A percentile compares a stretch with the other conserved stretches of the same genome.
Evolutionary conservation across 2,113 vertebrate species (phyloP).

Genomic region (Dasyornis broadbenti): DNA sequence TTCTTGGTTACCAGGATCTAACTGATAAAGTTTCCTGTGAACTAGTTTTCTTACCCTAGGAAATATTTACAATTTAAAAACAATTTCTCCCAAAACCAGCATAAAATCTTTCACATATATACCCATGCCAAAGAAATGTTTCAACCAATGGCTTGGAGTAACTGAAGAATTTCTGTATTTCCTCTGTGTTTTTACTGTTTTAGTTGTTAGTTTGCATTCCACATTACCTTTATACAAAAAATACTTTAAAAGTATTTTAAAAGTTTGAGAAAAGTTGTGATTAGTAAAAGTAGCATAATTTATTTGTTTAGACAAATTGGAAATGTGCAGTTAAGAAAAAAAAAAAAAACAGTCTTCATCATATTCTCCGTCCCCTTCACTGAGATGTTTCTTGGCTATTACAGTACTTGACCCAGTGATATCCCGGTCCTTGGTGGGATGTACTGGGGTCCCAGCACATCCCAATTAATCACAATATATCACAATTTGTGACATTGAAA

Average conservation of each 20-base stretch:
- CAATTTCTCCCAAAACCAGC: neutral
- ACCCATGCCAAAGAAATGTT: rapidly evolving
- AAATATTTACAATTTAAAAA: neutral
- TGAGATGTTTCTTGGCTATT: neutral
- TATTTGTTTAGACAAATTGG: neutral
- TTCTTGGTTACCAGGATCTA: neutral
- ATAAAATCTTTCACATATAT: neutral
- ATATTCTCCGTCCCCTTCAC: neutral
- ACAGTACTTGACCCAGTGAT: neutral
- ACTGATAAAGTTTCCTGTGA: neutral
- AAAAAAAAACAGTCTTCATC: neutral
- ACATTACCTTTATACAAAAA: neutral
- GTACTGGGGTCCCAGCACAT: neutral
- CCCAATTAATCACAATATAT: rapidly evolving
- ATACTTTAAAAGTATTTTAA: neutral
- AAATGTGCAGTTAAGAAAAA: neutral
- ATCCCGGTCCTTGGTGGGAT: neutral
- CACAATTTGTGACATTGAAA: neutral
- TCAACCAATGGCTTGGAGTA: neutral
- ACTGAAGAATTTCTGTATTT: neutral
- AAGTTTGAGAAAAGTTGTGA: neutral
- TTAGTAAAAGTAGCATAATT: neutral
- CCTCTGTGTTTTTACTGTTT: neutral
- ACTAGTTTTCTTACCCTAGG: neutral
- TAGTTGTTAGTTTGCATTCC: neutral